These are phyloP conservation scores for Ephialtes manifestator DNA, from an alignment of 2,888 invertebrate genomes.

Conservation along the genomic window DNA sequence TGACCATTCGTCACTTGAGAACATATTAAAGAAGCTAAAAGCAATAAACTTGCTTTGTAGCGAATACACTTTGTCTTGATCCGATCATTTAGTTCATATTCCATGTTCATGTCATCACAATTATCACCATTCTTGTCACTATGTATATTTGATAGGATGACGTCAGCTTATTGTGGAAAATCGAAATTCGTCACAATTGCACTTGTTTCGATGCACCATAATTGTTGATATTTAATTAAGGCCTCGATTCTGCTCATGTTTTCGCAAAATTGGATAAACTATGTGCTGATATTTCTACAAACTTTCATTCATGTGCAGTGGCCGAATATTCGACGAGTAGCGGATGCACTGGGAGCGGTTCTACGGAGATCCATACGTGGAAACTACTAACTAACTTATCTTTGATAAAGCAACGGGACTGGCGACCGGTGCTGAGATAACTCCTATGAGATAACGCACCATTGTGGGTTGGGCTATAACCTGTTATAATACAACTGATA, in stretches of 20 bases:
- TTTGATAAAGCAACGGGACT: constrained; percentile 77
- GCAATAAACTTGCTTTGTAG: neutral
- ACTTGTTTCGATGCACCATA: constrained; percentile 33
- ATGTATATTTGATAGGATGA: constrained; percentile 27
- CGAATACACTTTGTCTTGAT: constrained; percentile 19
- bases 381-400: constrained; percentile 82
- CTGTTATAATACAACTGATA: constrained; percentile 18
- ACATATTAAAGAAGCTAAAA: constrained; percentile 27
- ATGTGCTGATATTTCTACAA: constrained; percentile 24
- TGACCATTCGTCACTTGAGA: constrained; percentile 23
- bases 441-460: constrained; percentile 63
- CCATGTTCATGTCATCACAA: constrained; percentile 46
- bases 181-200: neutral
- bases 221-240: neutral
- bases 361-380: constrained; percentile 63
- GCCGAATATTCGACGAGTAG: constrained; percentile 33
- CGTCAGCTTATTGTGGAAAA: constrained; percentile 34
- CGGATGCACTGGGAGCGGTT: constrained; percentile 51
- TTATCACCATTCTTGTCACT: constrained; percentile 29
- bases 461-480: constrained; percentile 50
- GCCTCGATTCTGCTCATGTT: constrained; percentile 7
- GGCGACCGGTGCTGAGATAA: constrained; percentile 60
- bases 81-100: constrained; percentile 23
- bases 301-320: constrained; percentile 13
- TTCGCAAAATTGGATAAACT: neutral